Conservation (phyloP, 92 coral and sea anemone species). For the Anthopleura xanthogrammica region DNA sequence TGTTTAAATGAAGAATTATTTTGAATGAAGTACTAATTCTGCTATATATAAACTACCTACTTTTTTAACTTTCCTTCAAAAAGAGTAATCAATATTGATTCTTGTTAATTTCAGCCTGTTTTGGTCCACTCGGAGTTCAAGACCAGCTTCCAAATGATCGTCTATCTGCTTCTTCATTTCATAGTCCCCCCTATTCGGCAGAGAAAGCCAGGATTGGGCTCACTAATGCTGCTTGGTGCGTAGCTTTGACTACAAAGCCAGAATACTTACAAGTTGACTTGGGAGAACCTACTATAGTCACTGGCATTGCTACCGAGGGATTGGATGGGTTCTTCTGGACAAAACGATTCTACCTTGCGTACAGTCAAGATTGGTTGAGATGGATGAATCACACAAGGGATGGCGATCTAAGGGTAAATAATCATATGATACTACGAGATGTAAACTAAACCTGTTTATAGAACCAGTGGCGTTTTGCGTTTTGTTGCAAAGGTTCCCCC, state of each 20-base stretch:
- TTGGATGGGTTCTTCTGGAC: neutral
- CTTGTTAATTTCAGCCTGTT: conserved; percentile 20
- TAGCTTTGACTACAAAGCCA: neutral
- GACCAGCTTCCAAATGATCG: neutral
- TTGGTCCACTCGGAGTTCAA: conserved; percentile 22
- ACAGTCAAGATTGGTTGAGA: conserved; percentile 6
- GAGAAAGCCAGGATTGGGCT: conserved; percentile 8
- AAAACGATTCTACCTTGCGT: conserved; percentile 13
- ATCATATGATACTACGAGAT: neutral
- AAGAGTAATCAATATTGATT: no score
- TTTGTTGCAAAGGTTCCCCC: no score
- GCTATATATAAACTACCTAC: no score
- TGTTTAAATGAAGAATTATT: no score
- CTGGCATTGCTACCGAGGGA: conserved; percentile 39
- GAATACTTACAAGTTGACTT: conserved; percentile 25
- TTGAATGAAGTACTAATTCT: no score
- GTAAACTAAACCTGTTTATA: neutral
- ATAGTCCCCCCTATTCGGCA: neutral
- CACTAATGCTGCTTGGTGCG: conserved; percentile 23
- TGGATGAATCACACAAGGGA: conserved; percentile 34
- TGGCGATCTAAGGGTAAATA: conserved; percentile 4
- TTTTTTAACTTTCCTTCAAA: no score
- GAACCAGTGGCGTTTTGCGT: no score
- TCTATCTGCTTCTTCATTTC: neutral
- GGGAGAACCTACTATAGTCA: conserved; percentile 5